These are phyloP conservation scores for Diploscapter pachys DNA, from an alignment of 1,140 invertebrate genomes.

Conservation along the genomic window DNA sequence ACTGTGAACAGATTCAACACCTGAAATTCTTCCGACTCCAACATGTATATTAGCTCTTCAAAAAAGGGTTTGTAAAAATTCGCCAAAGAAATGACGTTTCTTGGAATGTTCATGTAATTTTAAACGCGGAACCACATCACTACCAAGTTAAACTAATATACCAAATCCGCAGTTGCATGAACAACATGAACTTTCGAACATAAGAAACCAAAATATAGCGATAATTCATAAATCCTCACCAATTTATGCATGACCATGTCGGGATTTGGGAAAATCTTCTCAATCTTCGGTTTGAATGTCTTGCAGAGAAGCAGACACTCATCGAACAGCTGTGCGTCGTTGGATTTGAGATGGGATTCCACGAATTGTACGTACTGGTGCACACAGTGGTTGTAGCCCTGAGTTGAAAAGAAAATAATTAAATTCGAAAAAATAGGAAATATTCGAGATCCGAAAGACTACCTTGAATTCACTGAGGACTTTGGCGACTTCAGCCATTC, in stretches of 20 bases:
- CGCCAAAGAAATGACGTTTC: no score
- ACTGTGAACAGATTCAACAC: slow-evolving; percentile 25
- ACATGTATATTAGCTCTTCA: no score
- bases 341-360: slow-evolving; percentile 4
- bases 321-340: slow-evolving; percentile 80
- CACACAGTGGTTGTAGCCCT: slow-evolving; percentile 26
- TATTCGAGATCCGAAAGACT: background rate
- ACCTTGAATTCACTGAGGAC: slow-evolving; percentile 87
- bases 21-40: background rate
- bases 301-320: slow-evolving; percentile 85
- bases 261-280: slow-evolving; percentile 29
- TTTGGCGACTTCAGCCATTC: slow-evolving; percentile 87
- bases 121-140: no score
- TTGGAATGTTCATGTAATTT: no score
- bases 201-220: background rate
- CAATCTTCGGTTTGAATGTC: slow-evolving; percentile 27
- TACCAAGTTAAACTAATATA: no score
- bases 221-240: background rate
- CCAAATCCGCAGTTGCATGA: no score
- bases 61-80: no score
- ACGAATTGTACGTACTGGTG: slow-evolving; percentile 30
- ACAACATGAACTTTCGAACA: background rate
- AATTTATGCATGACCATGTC: slow-evolving; percentile 34
- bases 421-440: background rate
- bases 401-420: background rate